phyloP scores from a whole-genome alignment of 2,888 invertebrate species.

The Tetanocera ferruginea region DNA sequence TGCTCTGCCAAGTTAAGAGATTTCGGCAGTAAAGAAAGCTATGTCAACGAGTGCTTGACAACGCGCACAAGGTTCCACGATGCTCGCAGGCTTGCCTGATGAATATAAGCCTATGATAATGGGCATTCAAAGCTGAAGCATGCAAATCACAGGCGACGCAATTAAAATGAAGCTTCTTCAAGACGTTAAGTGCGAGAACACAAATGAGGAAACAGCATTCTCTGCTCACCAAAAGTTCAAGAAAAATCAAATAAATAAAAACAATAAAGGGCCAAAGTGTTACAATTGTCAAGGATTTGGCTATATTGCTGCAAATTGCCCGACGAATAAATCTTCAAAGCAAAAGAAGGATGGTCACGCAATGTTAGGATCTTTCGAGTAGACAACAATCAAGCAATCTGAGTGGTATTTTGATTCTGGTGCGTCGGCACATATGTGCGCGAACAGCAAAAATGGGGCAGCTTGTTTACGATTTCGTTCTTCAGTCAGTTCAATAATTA shows the following conservation, averaged over 20 bases:
- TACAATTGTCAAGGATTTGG: not conserved
- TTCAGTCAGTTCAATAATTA: too few species aligned
- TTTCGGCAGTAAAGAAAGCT: not conserved
- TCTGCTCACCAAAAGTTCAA: not conserved
- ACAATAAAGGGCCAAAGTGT: too few species aligned
- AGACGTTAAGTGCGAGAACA: not conserved
- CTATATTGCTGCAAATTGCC: not conserved
- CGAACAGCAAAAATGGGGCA: not conserved
- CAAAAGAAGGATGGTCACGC: too few species aligned
- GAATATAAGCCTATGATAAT: conserved; percentile 37
- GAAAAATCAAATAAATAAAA: too few species aligned
- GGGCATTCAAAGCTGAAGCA: conserved; percentile 31
- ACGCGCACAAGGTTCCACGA: conserved; percentile 17
- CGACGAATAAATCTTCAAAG: not conserved
- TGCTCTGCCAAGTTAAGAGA: conserved; percentile 15
- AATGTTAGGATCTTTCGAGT: too few species aligned
- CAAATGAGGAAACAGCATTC: not conserved
- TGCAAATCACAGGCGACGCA: conserved; percentile 31
- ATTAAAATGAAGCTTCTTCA: conserved; percentile 33
- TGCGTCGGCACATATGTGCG: not conserved
- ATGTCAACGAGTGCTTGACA: not conserved
- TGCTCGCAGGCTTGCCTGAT: conserved; percentile 30
- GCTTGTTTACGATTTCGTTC: too few species aligned
- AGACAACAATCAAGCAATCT: not conserved
- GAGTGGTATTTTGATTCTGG: not conserved